Conservation (phyloP, 2,113 vertebrate species). For the Bothrops jararaca region DNA sequence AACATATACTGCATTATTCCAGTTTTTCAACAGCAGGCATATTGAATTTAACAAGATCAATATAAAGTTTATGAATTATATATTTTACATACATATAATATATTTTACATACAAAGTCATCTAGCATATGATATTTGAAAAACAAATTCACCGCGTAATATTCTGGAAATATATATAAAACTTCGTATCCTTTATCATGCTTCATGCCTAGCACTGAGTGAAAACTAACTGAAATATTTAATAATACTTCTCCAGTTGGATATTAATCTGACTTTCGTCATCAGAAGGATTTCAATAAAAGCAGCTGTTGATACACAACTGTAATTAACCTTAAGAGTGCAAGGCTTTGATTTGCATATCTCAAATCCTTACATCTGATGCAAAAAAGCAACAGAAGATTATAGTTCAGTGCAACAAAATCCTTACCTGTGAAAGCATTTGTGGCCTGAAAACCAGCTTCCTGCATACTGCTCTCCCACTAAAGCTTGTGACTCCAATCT, state of each 20-base stretch:
- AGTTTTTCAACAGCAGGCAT: not conserved
- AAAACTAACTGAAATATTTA: not conserved
- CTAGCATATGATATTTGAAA: not conserved
- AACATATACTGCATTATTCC: not conserved
- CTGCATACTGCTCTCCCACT: conserved; percentile 92
- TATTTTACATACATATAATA: not conserved
- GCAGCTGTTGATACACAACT: not conserved
- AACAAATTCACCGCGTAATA: not conserved
- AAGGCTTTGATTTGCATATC: not conserved
- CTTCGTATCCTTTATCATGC: not conserved
- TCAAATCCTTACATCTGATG: not conserved
- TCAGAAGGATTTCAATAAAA: not conserved
- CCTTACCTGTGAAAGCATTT: conserved; percentile 95
- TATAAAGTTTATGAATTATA: not conserved
- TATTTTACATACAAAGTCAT: not conserved
- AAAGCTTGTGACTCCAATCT: conserved; percentile 74
- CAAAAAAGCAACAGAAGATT: not conserved
- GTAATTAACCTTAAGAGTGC: not conserved
- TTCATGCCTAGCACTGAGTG: not conserved
- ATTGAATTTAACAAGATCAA: not conserved
- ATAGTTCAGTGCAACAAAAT: not conserved
- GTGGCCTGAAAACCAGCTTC: conserved; percentile 94
- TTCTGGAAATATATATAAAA: not conserved
- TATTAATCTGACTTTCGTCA: not conserved
- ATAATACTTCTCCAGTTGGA: not conserved